Percentiles rank a stretch among this genome's conserved stretches.
Evolutionary conservation across 2,797 vertebrate species (phyloP).

Genomic region (Cynopterus sphinx): DNA sequence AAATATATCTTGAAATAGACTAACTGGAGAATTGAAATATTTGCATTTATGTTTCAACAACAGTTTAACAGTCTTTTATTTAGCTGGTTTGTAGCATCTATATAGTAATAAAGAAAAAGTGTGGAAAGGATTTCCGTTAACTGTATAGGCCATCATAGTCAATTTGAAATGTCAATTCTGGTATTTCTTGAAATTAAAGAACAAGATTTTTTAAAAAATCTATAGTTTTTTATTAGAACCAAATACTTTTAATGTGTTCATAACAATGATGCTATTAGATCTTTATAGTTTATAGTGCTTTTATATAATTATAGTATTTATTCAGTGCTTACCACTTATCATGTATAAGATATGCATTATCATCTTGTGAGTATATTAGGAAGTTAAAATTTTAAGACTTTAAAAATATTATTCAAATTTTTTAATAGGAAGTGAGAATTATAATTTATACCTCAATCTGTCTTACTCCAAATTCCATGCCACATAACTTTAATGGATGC

Average conservation of each 20-base stretch:
- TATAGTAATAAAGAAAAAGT: not conserved
- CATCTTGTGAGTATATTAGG: not conserved
- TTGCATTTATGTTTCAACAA: slow-evolving; percentile 17
- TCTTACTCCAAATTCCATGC: not conserved
- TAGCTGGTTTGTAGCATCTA: not conserved
- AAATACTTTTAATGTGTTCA: not conserved
- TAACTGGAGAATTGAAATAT: not conserved
- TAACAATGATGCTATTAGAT: not conserved
- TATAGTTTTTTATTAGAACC: not conserved
- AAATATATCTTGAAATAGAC: not conserved
- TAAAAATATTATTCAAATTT: not conserved
- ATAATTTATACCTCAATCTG: not conserved
- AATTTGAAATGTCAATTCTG: not conserved
- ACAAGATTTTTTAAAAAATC: not conserved
- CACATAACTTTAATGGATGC: not conserved
- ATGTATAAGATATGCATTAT: not conserved
- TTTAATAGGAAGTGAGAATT: not conserved
- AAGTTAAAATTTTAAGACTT: not conserved
- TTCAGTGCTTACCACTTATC: not conserved
- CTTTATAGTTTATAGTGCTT: not conserved
- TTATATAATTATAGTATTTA: not conserved
- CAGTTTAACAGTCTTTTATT: not conserved
- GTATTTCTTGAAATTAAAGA: not conserved
- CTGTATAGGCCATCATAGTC: not conserved
- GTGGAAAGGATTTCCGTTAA: not conserved